Evolutionary conservation across 2,797 vertebrate species (phyloP).

Genomic region (Sciurus carolinensis): DNA sequence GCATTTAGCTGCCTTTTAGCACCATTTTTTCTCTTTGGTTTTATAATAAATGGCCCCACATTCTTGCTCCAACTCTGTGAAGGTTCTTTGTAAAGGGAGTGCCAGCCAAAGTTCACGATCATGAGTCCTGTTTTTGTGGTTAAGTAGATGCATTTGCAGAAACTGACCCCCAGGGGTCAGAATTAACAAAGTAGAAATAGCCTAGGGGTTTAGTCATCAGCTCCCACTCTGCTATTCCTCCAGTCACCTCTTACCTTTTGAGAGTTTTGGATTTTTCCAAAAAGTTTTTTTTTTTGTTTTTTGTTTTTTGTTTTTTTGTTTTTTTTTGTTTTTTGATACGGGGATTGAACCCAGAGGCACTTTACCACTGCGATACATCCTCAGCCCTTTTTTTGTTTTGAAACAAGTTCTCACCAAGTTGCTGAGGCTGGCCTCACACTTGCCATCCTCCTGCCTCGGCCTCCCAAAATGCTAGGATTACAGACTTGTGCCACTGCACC

Average conservation of each 20-base stretch:
- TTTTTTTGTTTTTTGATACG: too few species aligned
- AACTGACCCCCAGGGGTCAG: constrained; percentile 68
- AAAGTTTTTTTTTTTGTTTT: constrained; percentile 5
- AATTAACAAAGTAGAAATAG: constrained; percentile 69
- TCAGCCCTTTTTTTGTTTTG: too few species aligned
- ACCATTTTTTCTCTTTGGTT: neutral
- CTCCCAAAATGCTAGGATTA: too few species aligned
- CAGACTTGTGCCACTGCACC: too few species aligned
- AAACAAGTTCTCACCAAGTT: too few species aligned
- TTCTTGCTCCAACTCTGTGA: neutral
- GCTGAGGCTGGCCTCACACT: too few species aligned
- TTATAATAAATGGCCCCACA: neutral
- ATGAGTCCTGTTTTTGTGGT: fast-evolving
- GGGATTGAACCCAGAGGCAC: too few species aligned
- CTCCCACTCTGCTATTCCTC: neutral
- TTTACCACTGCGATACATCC: too few species aligned
- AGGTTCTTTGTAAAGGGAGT: neutral
- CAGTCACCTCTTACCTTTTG: neutral
- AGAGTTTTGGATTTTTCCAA: constrained; percentile 12
- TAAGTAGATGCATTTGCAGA: constrained; percentile 51
- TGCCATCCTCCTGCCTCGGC: too few species aligned
- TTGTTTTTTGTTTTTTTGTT: neutral
- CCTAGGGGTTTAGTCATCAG: neutral
- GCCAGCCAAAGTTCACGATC: neutral
- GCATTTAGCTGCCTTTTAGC: neutral